These are phyloP conservation scores for Thereuonema tuberculata DNA, from an alignment of 1,140 invertebrate genomes.

Conservation along the genomic window DNA sequence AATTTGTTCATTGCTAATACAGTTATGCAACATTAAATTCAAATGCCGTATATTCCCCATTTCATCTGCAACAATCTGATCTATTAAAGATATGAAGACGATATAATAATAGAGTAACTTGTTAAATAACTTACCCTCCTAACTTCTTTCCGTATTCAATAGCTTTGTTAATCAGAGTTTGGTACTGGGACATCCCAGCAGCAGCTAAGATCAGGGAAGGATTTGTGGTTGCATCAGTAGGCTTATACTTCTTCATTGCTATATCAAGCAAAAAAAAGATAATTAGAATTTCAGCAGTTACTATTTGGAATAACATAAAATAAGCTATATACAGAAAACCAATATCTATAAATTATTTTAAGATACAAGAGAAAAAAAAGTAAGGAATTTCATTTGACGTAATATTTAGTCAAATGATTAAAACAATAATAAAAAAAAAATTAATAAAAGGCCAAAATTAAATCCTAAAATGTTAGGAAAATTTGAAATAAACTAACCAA, in stretches of 20 bases:
- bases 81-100: too few species aligned
- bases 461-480: background rate
- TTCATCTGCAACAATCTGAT: too few species aligned
- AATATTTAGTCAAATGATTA: constrained; percentile 1
- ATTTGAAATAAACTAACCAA: too few species aligned
- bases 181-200: constrained; percentile 79
- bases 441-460: background rate
- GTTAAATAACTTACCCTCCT: constrained; percentile 44
- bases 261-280: constrained; percentile 30
- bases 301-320: too few species aligned
- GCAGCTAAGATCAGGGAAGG: constrained; percentile 92
- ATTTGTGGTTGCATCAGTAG: constrained; percentile 99
- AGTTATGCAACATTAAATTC: too few species aligned
- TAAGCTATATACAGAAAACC: too few species aligned
- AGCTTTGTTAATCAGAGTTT: constrained; percentile 73
- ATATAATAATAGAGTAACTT: too few species aligned
- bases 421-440: background rate
- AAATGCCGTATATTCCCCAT: too few species aligned
- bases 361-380: too few species aligned
- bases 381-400: background rate
- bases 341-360: too few species aligned
- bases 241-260: constrained; percentile 94
- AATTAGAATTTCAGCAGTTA: too few species aligned
- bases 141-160: constrained; percentile 66
- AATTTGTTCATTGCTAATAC: too few species aligned